Base-by-base conservation (phyloP, 2,888 invertebrate species). In the Caenorhabditis sp. region DNA sequence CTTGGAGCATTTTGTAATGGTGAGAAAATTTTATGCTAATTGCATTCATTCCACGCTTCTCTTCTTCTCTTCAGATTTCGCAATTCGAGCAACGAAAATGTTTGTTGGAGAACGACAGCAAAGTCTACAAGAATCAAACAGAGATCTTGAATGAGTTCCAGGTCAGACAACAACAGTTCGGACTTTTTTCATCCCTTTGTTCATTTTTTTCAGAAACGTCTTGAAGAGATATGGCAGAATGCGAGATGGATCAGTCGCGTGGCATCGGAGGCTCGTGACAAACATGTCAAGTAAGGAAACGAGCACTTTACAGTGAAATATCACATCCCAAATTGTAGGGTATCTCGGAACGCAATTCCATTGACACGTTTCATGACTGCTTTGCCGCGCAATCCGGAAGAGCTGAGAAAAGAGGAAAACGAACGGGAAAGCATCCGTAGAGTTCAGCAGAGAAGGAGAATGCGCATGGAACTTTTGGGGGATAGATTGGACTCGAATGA, bases 221-320 rank as follows among this genome's bases (percentile, higher is more conserved):
- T 97, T 48, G 97, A 97, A 87, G 90, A 92, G 0, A 93, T 95
- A 2, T 98, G 98, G 98, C 95, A 95, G 88, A 93, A 94, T 20
- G 93, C 95, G 45, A 93, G 99, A 17, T 99, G 98, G 98, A 92
- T 98, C 20, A 94, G 96, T 93, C 96, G 97, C 89, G 93, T 96
- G 6, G 95, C 98, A 62, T 93, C 94, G 0, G 95, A 95, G 89
- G 96, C 97, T 0, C 92, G 98, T 75, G 97, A 97, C 88, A 93
- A 93, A 75, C 85, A 88, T 71, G 83, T 86, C 32, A 85, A 86
- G 66, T 88, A 85, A 24, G 79, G 22, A 32, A 32, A 24, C 15
- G 2, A 20, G 3, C 24, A 50, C 24, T 22, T 24, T 53, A 5
- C 7, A 2, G 11, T 41, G 15, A 30, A 48, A 26, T 20, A 22